Percentiles rank a stretch among this genome's conserved stretches.
Evolutionary conservation across 2,113 vertebrate species (phyloP).

Genomic region (Cheilinus undulatus): DNA sequence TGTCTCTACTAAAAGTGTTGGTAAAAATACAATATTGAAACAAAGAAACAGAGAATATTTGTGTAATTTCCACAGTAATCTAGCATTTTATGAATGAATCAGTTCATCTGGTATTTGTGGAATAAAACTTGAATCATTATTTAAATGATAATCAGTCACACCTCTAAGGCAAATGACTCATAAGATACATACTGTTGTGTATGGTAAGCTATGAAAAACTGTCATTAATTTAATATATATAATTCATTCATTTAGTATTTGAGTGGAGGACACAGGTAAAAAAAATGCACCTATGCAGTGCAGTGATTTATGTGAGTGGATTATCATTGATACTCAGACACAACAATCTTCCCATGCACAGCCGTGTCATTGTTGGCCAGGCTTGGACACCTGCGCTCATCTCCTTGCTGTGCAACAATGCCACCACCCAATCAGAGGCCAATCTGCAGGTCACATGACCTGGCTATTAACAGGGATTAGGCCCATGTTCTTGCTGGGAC

Average conservation of each 20-base stretch:
- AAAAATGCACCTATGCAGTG: conserved; percentile 15
- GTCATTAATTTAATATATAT: too few species aligned
- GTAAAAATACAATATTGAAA: too few species aligned
- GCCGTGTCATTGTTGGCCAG: conserved; percentile 33
- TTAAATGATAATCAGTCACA: neutral
- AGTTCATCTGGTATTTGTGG: too few species aligned
- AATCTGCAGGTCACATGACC: conserved; percentile 66
- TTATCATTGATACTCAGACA: conserved; percentile 59
- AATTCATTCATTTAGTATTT: too few species aligned
- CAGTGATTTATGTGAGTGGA: conserved; percentile 59
- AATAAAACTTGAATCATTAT: neutral
- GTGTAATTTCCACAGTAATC: too few species aligned
- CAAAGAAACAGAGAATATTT: too few species aligned
- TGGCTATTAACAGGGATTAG: conserved; percentile 80
- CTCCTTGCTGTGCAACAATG: conserved; percentile 57
- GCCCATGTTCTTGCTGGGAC: conserved; percentile 69
- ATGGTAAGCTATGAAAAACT: neutral
- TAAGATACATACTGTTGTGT: neutral
- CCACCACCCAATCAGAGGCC: conserved; percentile 73
- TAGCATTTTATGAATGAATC: too few species aligned
- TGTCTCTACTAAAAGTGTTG: too few species aligned
- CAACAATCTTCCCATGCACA: conserved; percentile 40
- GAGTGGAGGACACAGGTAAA: neutral
- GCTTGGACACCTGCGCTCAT: conserved; percentile 61
- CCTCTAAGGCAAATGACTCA: neutral